Percentiles rank a stretch among this genome's conserved stretches.
phyloP scores from a whole-genome alignment of 2,113 vertebrate species.

The Hyperoodon ampullatus region DNA sequence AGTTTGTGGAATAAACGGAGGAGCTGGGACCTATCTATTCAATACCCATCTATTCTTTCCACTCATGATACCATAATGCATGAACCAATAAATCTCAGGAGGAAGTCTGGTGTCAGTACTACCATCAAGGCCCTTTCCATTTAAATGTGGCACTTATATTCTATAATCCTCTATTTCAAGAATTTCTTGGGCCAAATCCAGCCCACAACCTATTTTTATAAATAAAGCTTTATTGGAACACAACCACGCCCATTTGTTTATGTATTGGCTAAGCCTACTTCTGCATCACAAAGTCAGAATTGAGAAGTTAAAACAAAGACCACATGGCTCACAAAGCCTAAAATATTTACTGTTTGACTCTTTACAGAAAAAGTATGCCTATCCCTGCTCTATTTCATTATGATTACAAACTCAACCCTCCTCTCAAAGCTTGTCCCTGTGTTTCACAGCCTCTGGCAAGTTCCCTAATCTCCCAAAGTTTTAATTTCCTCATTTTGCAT shows the following conservation, averaged over 20 bases:
- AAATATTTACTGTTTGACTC: background rate
- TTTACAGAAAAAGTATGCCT: background rate
- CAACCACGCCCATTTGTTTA: background rate
- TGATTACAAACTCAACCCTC: background rate
- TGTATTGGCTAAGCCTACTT: background rate
- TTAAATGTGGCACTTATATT: background rate
- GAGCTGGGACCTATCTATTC: background rate
- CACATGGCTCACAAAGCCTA: background rate
- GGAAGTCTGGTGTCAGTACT: background rate
- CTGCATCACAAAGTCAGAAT: background rate
- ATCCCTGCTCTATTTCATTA: background rate
- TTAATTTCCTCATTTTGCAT: background rate
- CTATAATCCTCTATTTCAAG: background rate
- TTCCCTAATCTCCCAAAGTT: background rate
- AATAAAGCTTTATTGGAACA: slow-evolving; percentile 28
- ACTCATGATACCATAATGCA: background rate
- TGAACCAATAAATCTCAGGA: background rate
- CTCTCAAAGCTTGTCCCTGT: background rate
- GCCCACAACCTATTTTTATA: background rate
- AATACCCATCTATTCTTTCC: background rate
- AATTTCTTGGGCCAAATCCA: background rate
- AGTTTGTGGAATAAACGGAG: background rate
- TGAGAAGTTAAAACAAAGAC: background rate
- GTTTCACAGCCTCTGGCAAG: background rate
- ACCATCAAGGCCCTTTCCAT: background rate